A percentile compares a stretch with the other conserved stretches of the same genome.
Conservation (phyloP, 2,113 vertebrate genomes). For the Ochotona princeps region DNA sequence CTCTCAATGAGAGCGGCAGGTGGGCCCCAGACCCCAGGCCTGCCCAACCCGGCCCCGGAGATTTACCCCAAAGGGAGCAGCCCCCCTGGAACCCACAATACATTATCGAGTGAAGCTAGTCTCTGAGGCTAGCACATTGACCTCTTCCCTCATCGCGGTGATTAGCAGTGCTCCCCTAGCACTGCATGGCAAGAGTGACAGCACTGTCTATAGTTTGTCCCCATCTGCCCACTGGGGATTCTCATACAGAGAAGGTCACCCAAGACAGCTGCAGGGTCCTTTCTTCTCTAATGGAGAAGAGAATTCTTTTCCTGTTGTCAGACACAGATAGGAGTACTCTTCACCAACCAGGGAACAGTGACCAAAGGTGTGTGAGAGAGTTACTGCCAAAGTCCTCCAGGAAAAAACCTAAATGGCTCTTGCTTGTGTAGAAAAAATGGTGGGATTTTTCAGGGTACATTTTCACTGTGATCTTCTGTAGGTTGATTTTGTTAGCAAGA, state of each 20-base stretch:
- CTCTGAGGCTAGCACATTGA: slow-evolving; percentile 37
- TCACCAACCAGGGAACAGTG: slow-evolving; percentile 11
- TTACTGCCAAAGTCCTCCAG: not conserved
- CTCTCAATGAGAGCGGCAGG: too few relatives aligned
- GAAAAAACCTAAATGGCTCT: not conserved
- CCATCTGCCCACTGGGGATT: not conserved
- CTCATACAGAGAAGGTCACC: slow-evolving; percentile 18
- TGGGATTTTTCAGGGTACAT: slow-evolving; percentile 57
- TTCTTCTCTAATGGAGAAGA: not conserved
- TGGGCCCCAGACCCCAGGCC: too few relatives aligned
- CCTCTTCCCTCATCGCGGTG: not conserved
- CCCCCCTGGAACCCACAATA: too few relatives aligned
- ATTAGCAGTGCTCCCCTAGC: not conserved
- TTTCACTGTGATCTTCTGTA: slow-evolving; percentile 31
- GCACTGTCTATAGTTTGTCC: not conserved
- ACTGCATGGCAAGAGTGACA: not conserved
- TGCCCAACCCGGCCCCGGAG: too few relatives aligned
- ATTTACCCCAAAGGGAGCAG: too few relatives aligned
- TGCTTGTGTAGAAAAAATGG: slow-evolving; percentile 38
- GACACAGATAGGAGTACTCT: not conserved
- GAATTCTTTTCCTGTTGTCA: not conserved
- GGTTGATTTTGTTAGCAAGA: not conserved
- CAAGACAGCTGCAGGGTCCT: not conserved
- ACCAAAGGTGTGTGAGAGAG: not conserved
- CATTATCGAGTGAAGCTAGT: not conserved